Conservation (phyloP, 64 coral and sea anemone species). For the Actinia tenebrosa region DNA sequence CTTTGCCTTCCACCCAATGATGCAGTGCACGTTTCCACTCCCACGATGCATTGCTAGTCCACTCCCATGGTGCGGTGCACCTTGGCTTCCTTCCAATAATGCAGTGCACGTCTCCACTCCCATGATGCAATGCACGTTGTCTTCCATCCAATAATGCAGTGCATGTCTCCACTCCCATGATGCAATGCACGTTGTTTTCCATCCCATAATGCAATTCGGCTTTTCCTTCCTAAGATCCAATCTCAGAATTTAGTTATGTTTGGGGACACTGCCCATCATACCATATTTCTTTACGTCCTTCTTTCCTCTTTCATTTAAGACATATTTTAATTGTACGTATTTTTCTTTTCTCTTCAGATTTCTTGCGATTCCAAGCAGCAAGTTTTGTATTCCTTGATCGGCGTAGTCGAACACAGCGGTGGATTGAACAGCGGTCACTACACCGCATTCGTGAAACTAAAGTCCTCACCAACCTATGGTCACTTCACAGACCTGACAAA, state of each 20-base stretch:
- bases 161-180: background rate
- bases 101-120: background rate
- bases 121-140: background rate
- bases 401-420: constrained; percentile 81
- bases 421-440: constrained; percentile 93
- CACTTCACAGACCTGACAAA: constrained; percentile 34
- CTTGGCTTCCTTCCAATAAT: background rate
- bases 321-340: background rate
- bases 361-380: constrained; percentile 42
- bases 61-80: too few species aligned
- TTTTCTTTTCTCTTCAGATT: background rate
- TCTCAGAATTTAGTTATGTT: too few species aligned
- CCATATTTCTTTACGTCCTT: too few species aligned
- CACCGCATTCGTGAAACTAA: constrained; percentile 78
- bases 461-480: constrained; percentile 16
- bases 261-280: too few species aligned
- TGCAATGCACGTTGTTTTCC: background rate
- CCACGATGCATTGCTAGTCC: background rate
- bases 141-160: background rate
- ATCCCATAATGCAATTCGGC: background rate
- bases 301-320: too few species aligned
- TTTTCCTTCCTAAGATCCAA: too few species aligned
- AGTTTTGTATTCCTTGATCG: constrained; percentile 77
- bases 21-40: background rate
- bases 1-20: background rate